Base-by-base conservation (phyloP, 2,113 vertebrate genomes). In the Hemichromis elongatus region DNA sequence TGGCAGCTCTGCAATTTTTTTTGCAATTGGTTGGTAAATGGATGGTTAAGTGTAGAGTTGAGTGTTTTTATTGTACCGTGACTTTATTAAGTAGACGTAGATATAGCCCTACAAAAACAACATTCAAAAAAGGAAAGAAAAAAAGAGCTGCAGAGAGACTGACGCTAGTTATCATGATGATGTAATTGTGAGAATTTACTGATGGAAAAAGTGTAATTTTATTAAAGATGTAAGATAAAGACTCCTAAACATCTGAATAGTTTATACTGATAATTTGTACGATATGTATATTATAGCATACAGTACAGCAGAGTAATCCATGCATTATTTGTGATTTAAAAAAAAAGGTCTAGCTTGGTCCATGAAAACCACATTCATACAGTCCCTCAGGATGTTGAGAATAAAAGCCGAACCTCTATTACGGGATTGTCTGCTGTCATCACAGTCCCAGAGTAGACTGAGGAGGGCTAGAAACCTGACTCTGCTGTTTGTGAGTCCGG, bases 401-500 rank as follows among this genome's bases (percentile, higher is more conserved):
- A 87, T 79, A 75, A 70, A 86, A 89, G 77, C 77, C 26, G 79
- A 81, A 89, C 88, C 70, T 90, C 73, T 86, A 85, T 90, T 89
- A 89, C 37, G 18, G 82, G 88, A 91, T 89, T 86, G 90, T 85
- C 80, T 73, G 37, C 90, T 94, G 92, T 94, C 92, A 92, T 93
- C 92, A 61, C 82, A 24, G 73, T 88, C 87, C 86, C 68, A 70
- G 89, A 85, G 89, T 77, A 24, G 85, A 83, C 84, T 30, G 85
- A 86, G 75, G 70, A 75, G 42, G 21, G 85, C 82, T 10, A 7
- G 95, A 95, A 95, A 95, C 88, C 90, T 40, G 95, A 95, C 86
- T 45, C 95, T 81, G 80, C 86, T 91, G 92, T 94, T 91, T 93
- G 91, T 85, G 88, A 87, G 93, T 91, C 56, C 59, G 86, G 83